Conservation (phyloP, 2,888 invertebrate genomes). For the Eugnorisma glareosa region DNA sequence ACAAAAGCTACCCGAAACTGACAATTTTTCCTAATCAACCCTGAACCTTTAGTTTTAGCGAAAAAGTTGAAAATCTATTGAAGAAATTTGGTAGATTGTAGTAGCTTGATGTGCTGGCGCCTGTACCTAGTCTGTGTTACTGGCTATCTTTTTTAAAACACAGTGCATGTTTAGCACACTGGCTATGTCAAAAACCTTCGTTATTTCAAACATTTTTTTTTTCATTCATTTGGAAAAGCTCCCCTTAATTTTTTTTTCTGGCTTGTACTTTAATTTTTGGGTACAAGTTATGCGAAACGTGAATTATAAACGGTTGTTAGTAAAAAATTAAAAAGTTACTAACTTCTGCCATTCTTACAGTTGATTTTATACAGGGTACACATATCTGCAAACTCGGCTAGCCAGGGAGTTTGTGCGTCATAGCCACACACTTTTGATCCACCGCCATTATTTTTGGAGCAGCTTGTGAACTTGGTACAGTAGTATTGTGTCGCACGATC, state of each 20-base stretch:
- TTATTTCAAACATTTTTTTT: not conserved
- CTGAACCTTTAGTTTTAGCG: too few species aligned
- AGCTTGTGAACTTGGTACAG: constrained; percentile 69
- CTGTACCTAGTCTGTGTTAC: not conserved
- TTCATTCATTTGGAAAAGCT: not conserved
- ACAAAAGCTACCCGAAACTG: too few species aligned
- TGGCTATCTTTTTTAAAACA: not conserved
- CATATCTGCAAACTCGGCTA: constrained; percentile 74
- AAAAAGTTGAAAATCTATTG: too few species aligned
- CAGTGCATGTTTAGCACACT: not conserved
- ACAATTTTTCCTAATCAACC: too few species aligned
- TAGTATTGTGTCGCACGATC: constrained; percentile 51
- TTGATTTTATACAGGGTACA: constrained; percentile 76
- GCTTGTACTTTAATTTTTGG: not conserved
- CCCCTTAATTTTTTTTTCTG: not conserved
- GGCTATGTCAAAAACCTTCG: not conserved
- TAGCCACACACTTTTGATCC: constrained; percentile 73
- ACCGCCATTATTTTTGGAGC: constrained; percentile 50
- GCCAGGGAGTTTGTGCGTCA: constrained; percentile 60
- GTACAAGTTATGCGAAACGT: not conserved
- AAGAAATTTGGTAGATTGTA: too few species aligned
- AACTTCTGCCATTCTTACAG: constrained; percentile 73
- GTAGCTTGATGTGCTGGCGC: too few species aligned
- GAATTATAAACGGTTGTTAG: not conserved
- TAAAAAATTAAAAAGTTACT: constrained; percentile 57